Evolutionary conservation across 2,888 invertebrate species (phyloP).

Genomic region (Dynastes maya): DNA sequence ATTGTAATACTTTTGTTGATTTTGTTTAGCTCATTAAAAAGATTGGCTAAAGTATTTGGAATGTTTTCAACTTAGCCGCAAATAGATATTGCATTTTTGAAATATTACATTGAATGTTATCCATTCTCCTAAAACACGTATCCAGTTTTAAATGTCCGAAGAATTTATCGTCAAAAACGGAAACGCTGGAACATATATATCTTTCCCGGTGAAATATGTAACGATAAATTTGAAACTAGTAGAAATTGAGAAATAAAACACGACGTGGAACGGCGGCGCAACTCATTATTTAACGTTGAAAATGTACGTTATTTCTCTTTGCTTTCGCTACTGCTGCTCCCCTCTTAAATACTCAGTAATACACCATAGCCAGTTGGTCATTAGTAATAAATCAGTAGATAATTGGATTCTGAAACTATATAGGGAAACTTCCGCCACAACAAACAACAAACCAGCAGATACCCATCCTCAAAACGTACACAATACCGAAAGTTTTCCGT

Average conservation of each 20-base stretch:
- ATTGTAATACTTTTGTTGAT: too few species aligned
- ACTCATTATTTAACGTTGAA: conserved; percentile 52
- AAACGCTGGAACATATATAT: conserved; percentile 14
- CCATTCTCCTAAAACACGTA: background rate
- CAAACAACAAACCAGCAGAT: conserved; percentile 20
- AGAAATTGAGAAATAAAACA: conserved; percentile 51
- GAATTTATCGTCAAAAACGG: conserved; percentile 27
- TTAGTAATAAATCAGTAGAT: conserved; percentile 58
- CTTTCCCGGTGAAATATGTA: conserved; percentile 39
- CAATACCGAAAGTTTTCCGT: conserved; percentile 11
- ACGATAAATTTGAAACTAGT: conserved; percentile 42
- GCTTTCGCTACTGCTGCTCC: conserved; percentile 22
- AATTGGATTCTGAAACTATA: conserved; percentile 58
- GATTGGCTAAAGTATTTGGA: background rate
- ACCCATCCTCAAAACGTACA: conserved; percentile 20
- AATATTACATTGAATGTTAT: background rate
- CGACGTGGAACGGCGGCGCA: conserved; percentile 1
- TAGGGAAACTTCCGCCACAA: conserved; percentile 54
- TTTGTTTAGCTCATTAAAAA: too few species aligned
- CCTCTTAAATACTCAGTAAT: conserved; percentile 52
- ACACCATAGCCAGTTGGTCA: conserved; percentile 54
- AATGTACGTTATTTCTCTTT: conserved; percentile 46
- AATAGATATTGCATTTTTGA: conserved; percentile 11
- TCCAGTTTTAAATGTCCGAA: conserved; percentile 14
- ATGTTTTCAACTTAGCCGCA: background rate